Evolutionary conservation across 1,140 invertebrate genomes (phyloP).

Genomic region (Colletes latitarsis): DNA sequence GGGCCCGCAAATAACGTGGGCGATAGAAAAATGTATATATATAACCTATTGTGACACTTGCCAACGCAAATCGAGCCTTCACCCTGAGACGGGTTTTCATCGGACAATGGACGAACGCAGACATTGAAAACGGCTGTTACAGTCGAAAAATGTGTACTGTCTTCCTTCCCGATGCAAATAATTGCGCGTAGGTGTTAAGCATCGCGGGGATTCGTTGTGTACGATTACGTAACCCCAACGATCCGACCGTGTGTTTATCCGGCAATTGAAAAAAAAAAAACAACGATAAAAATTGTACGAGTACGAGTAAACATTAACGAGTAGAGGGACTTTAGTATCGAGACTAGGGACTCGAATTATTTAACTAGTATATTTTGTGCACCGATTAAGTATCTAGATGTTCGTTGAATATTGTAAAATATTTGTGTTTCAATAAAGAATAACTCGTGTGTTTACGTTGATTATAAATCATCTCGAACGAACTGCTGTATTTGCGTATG

Average conservation of each 20-base stretch:
- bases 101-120: no score
- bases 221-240: constrained; percentile 7
- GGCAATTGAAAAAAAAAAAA: not conserved
- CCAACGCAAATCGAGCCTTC: not conserved
- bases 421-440: no score
- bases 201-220: no score
- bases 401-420: no score
- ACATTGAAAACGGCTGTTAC: not conserved
- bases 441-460: no score
- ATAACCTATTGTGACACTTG: not conserved
- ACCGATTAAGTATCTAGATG: no score
- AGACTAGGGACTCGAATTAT: no score
- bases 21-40: not conserved
- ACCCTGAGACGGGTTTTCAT: not conserved
- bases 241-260: not conserved
- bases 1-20: not conserved
- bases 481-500: no score
- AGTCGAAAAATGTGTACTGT: not conserved
- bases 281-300: not conserved
- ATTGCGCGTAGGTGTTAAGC: not conserved
- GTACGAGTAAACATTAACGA: no score
- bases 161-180: not conserved
- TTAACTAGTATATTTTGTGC: no score
- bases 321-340: no score
- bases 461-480: no score